phyloP scores from a whole-genome alignment of 2,888 invertebrate genomes.

The Limulus polyphemus region DNA sequence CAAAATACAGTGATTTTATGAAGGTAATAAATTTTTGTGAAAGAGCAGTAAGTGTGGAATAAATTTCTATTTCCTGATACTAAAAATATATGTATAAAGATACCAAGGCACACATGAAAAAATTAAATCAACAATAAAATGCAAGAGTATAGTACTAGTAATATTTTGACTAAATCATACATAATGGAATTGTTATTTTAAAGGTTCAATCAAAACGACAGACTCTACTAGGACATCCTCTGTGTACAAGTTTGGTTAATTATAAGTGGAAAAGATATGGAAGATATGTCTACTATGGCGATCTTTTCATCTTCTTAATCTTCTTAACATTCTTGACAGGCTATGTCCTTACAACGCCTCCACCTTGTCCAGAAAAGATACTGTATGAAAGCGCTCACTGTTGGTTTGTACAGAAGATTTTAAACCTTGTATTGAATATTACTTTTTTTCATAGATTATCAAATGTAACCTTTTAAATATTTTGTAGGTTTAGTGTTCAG shows the following conservation, averaged over 20 bases:
- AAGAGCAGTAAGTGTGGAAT: too few species aligned
- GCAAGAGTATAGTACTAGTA: too few species aligned
- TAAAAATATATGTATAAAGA: too few species aligned
- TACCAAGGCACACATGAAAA: too few species aligned
- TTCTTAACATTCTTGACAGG: constrained; percentile 40
- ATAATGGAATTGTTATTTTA: too few species aligned
- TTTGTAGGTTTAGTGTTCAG: constrained; percentile 23
- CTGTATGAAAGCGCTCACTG: constrained; percentile 8
- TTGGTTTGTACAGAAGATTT: constrained; percentile 9
- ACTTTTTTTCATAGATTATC: background rate
- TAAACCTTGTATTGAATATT: background rate
- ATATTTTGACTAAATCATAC: too few species aligned
- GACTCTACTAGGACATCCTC: constrained; percentile 40
- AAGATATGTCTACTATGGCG: constrained; percentile 41
- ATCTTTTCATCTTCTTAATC: constrained; percentile 38
- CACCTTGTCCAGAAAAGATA: constrained; percentile 25
- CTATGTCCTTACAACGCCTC: constrained; percentile 35
- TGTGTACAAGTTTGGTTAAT: constrained; percentile 39
- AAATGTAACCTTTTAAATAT: constrained; percentile 12
- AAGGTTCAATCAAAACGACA: constrained; percentile 28
- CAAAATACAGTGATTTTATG: too few species aligned
- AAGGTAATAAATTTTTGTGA: too few species aligned
- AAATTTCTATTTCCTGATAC: too few species aligned
- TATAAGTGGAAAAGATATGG: constrained; percentile 43
- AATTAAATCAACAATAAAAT: too few species aligned